Evolutionary conservation across 2,797 vertebrate species (phyloP).

Genomic region (Artibeus lituratus): DNA sequence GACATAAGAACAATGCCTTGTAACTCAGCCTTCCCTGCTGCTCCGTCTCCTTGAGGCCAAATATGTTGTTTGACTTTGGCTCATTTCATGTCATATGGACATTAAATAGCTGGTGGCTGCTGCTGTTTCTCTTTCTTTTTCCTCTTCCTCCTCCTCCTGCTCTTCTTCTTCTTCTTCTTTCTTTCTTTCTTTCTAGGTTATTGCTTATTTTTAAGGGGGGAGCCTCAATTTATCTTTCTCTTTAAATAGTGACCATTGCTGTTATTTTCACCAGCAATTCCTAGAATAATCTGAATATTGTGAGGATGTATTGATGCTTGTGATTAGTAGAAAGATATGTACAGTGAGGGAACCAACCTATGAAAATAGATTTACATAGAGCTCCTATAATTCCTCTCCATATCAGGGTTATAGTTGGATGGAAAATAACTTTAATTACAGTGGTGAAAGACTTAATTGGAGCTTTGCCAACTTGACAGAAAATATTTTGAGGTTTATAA

Average conservation of each 20-base stretch:
- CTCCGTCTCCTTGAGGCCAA: not conserved
- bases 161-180: not conserved
- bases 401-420: constrained; percentile 59
- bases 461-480: constrained; percentile 58
- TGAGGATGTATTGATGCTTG: constrained; percentile 71
- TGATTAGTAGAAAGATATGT: constrained; percentile 73
- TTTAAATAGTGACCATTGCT: not conserved
- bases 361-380: constrained; percentile 52
- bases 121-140: not conserved
- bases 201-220: not conserved
- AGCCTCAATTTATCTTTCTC: constrained; percentile 49
- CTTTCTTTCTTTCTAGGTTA: constrained; percentile 47
- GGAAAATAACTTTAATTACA: constrained; percentile 76
- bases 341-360: constrained; percentile 71
- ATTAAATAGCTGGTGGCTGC: not conserved
- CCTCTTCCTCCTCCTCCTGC: too few relatives aligned
- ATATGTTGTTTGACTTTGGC: not conserved
- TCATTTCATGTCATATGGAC: not conserved
- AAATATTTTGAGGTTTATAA: constrained; percentile 48
- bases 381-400: constrained; percentile 55
- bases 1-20: constrained; percentile 1
- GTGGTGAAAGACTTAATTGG: constrained; percentile 55
- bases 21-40: constrained; percentile 17
- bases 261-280: constrained; percentile 57
- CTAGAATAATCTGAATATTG: constrained; percentile 66